These are phyloP conservation scores for Ramphastos sulfuratus DNA, from an alignment of 2,113 vertebrate genomes.

Conservation along the genomic window DNA sequence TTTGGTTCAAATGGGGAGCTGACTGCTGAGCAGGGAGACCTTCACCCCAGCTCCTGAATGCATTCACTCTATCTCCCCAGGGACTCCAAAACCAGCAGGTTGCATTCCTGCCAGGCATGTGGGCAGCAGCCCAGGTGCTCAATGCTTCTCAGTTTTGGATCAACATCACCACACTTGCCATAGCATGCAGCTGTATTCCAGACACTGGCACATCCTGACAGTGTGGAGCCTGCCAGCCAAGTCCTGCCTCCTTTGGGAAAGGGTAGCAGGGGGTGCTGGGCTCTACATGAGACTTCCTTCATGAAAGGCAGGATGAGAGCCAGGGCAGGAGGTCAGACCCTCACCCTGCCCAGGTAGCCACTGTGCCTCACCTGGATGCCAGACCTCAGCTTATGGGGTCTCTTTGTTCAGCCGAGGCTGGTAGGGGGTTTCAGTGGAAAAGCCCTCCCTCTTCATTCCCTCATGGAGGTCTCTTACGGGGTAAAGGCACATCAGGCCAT, in stretches of 20 bases:
- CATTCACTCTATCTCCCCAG: background rate
- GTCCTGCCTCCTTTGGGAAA: background rate
- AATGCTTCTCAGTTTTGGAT: background rate
- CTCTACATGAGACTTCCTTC: background rate
- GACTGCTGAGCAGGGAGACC: background rate
- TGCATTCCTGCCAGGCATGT: accelerated
- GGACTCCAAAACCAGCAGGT: background rate
- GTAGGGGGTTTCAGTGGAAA: background rate
- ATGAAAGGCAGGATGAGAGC: accelerated
- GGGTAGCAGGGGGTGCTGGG: accelerated
- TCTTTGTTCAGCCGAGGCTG: background rate
- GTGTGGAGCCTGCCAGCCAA: background rate
- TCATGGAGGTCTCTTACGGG: background rate
- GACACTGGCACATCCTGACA: accelerated
- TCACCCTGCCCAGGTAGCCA: background rate
- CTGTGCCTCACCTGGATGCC: accelerated
- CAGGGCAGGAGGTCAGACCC: background rate
- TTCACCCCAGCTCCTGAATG: background rate
- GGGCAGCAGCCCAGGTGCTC: background rate
- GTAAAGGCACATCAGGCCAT: accelerated
- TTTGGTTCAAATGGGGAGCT: background rate
- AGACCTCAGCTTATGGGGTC: background rate
- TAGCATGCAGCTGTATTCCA: accelerated
- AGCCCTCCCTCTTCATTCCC: background rate
- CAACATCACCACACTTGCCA: accelerated